A percentile compares a stretch with the other conserved stretches of the same genome.
phyloP scores from a whole-genome alignment of 2,113 vertebrate genomes.

The Thermophis baileyi region DNA sequence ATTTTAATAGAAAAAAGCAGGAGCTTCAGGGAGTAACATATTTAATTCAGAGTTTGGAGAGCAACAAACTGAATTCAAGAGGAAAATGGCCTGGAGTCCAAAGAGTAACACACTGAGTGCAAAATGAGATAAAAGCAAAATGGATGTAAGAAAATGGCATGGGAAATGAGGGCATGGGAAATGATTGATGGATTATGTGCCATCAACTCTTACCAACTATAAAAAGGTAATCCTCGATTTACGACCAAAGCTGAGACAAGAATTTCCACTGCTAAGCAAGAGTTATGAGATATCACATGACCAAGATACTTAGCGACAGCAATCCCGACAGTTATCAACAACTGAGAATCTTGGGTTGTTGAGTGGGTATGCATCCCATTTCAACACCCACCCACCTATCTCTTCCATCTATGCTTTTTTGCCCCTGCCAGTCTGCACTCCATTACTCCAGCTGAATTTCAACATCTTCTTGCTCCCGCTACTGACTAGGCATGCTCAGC shows the following conservation, averaged over 20 bases:
- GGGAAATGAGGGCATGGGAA: neutral
- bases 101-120: neutral
- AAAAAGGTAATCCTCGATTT: neutral
- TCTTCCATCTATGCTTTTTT: neutral
- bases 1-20: neutral
- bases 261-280: neutral
- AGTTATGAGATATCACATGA: neutral
- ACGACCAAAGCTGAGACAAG: neutral
- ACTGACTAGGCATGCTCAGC: neutral
- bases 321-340: neutral
- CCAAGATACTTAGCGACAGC: neutral
- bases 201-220: neutral
- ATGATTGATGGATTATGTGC: neutral
- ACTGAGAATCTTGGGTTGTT: neutral
- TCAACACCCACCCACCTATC: neutral
- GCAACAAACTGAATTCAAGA: neutral
- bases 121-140: neutral
- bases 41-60: neutral
- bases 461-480: neutral
- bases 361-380: neutral
- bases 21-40: neutral
- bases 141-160: neutral
- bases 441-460: neutral
- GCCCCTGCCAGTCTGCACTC: neutral
- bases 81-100: neutral